Percentiles rank a stretch among this genome's conserved stretches.
Evolutionary conservation across 2,797 vertebrate species (phyloP).

Genomic region (Brotogeris chrysoptera): DNA sequence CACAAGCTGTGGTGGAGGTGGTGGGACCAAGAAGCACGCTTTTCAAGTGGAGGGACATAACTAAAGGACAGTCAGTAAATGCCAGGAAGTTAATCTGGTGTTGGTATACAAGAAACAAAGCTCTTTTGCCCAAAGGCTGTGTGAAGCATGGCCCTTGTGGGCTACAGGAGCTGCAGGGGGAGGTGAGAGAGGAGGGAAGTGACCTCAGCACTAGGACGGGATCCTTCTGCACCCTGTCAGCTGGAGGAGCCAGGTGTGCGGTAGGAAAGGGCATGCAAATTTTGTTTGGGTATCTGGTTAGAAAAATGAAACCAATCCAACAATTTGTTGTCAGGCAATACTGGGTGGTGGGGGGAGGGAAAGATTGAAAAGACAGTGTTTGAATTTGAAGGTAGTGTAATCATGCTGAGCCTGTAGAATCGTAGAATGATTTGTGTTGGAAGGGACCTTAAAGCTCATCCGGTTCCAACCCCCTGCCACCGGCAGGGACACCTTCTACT

Average conservation of each 20-base stretch:
- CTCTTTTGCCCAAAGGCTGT: neutral
- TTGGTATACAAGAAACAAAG: neutral
- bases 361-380: neutral
- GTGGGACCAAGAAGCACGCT: accelerated
- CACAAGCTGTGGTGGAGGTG: accelerated
- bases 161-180: neutral
- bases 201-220: neutral
- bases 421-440: neutral
- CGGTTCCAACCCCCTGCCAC: neutral
- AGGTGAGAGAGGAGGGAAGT: neutral
- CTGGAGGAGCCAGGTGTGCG: neutral
- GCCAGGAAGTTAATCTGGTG: neutral
- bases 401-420: neutral
- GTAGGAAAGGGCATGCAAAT: neutral
- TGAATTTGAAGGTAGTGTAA: neutral
- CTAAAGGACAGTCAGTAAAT: neutral
- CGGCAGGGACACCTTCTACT: neutral
- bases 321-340: neutral
- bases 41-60: neutral
- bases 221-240: neutral
- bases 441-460: neutral
- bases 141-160: accelerated
- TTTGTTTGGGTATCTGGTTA: neutral
- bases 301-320: neutral
- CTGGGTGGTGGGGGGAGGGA: neutral